Evolutionary conservation across 2,113 vertebrate species (phyloP).

Genomic region (Rissa tridactyla): DNA sequence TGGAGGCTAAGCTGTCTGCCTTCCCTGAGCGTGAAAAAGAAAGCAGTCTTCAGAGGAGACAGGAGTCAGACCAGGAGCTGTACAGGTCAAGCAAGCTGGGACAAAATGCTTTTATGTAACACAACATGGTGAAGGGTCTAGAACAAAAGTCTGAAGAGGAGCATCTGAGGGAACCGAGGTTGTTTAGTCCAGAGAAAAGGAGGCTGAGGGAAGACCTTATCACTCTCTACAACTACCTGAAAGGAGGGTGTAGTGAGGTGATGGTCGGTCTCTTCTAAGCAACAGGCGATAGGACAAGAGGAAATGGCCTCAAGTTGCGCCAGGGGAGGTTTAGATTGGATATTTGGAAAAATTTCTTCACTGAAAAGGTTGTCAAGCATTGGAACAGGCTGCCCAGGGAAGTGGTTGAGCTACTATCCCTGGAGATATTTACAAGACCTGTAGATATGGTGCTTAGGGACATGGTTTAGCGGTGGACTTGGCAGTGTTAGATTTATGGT

Average conservation of each 20-base stretch:
- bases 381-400: background rate
- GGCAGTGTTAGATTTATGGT: background rate
- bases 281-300: background rate
- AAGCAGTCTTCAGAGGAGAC: background rate
- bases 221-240: background rate
- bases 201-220: background rate
- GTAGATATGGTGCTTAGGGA: background rate
- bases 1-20: background rate
- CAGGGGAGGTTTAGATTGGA: background rate
- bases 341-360: background rate
- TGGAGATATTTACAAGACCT: background rate
- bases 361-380: background rate
- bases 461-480: background rate
- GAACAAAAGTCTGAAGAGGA: background rate
- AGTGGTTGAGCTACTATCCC: background rate
- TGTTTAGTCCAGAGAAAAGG: background rate
- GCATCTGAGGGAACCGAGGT: background rate
- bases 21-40: background rate
- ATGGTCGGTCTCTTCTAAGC: background rate
- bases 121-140: background rate
- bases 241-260: background rate
- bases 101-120: background rate
- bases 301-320: background rate
- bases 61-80: background rate
- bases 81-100: background rate